These are phyloP conservation scores for Porites lobata DNA, from an alignment of 92 coral and sea anemone genomes.

Conservation along the genomic window DNA sequence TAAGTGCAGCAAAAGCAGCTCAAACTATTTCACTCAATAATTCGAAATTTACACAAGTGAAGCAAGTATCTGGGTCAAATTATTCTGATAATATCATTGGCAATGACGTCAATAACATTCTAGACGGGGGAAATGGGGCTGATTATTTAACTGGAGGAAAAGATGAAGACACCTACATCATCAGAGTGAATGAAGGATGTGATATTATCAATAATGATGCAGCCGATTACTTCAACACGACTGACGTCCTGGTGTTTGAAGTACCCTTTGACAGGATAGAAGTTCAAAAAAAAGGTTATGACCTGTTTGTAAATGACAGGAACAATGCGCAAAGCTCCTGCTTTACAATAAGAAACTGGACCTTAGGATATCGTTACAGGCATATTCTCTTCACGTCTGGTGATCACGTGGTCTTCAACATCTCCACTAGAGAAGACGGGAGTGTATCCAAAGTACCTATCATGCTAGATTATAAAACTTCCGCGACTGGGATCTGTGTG, in stretches of 20 bases:
- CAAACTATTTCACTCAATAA: constrained; percentile 15
- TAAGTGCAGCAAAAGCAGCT: background rate
- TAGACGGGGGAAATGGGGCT: constrained; percentile 59
- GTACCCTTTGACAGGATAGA: constrained; percentile 37
- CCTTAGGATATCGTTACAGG: constrained; percentile 19
- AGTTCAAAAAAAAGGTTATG: background rate
- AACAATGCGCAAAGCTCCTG: constrained; percentile 31
- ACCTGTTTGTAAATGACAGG: constrained; percentile 12
- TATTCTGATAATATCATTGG: constrained; percentile 44
- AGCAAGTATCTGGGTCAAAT: constrained; percentile 52
- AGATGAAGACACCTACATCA: constrained; percentile 65
- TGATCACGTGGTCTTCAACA: constrained; percentile 60
- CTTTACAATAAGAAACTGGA: constrained; percentile 33
- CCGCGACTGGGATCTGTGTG: constrained; percentile 24
- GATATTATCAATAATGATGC: constrained; percentile 62
- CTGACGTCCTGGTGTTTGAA: constrained; percentile 53
- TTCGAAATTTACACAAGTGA: constrained; percentile 12
- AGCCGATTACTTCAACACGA: constrained; percentile 40
- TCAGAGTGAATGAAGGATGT: constrained; percentile 67
- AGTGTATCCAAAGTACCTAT: constrained; percentile 35
- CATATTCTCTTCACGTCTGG: constrained; percentile 50
- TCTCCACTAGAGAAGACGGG: constrained; percentile 12
- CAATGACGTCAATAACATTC: constrained; percentile 51
- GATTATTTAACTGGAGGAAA: constrained; percentile 57
- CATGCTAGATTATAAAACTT: constrained; percentile 44